Base-by-base conservation (phyloP, 37 sponge, comb jelly and placozoan genomes). In the Halichondria panicea region DNA sequence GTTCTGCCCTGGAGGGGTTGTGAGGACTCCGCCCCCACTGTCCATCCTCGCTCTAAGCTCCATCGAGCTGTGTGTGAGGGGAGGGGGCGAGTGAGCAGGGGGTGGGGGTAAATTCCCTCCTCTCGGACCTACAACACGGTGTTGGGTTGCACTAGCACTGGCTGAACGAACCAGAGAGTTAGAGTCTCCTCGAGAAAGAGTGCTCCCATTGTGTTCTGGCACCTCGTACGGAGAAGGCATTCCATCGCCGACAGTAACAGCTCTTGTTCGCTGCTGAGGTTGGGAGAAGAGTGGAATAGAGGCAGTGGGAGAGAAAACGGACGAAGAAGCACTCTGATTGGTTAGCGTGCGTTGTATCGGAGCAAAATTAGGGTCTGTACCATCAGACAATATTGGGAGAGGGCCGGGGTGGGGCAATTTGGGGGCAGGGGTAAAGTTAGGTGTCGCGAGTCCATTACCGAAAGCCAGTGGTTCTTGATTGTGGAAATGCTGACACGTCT, bases 181-280 rank as follows among this genome's bases (percentile, higher is more conserved):
- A 11, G 27, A 27, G 42, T 70, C 71, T 28, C 43, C 40, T 40
- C 59, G 59, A 1, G 71, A 62, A 0, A 70, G 63, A 0, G 63
- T 70, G 63, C 32, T 69, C 38, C 67, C 67, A 41, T 38, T 38
- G 30, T 70, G 45, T 22, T 76, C 76, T 4, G 80, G 80, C 0
- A 80, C 80, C 59, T 80, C 80, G 44, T 80, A 80, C 1, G 80
- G 80, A 11, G 80, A 80, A 7, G 80, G 80, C 31, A 59, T 60
- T 1, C 78, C 55, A 4, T 27, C 68, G 9, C 62, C 71, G 22
- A 57, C 8, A 0, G 61, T 59, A 41, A 44, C 42, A 28, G 78
- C 56, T 33, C 78, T 42, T 19, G 41, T 44, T 8, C 60, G 74
- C 9, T 35, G 60, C 12, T 37, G 40, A 12, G 28, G 62, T 40